Conservation (phyloP, 2,113 vertebrate species). For the Emydura subglobosa region DNA sequence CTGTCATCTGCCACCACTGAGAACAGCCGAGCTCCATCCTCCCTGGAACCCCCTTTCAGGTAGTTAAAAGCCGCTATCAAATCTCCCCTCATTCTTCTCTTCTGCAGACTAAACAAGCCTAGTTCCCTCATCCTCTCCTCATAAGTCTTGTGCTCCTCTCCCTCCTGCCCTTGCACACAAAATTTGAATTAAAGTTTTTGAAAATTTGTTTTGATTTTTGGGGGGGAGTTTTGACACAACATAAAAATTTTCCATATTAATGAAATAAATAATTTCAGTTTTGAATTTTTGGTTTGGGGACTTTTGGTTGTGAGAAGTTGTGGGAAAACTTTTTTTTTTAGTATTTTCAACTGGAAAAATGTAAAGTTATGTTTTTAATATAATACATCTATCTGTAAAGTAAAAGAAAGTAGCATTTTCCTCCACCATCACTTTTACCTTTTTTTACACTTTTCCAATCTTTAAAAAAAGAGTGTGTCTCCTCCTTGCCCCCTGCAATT, state of each 20-base stretch:
- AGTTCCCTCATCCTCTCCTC: too few species aligned
- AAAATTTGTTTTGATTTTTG: neutral
- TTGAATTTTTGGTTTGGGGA: neutral
- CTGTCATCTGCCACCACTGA: too few species aligned
- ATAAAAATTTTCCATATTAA: neutral
- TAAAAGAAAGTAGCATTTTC: neutral
- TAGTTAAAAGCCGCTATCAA: too few species aligned
- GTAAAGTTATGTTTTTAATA: neutral
- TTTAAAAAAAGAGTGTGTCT: neutral
- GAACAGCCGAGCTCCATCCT: too few species aligned
- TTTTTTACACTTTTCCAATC: neutral
- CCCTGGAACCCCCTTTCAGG: too few species aligned
- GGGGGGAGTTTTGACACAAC: neutral
- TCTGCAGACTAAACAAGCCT: too few species aligned
- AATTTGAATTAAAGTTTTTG: neutral
- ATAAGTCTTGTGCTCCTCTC: neutral
- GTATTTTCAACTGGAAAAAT: neutral
- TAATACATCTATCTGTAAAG: neutral
- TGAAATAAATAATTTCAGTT: neutral
- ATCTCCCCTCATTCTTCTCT: too few species aligned
- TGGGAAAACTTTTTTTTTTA: rapidly evolving
- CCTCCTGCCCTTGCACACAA: neutral
- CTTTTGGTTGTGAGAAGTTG: neutral
- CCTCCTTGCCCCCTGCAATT: neutral
- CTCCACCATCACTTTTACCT: neutral